phyloP scores from a whole-genome alignment of 2,888 invertebrate species.

The Scaptomyza caliginosa region DNA sequence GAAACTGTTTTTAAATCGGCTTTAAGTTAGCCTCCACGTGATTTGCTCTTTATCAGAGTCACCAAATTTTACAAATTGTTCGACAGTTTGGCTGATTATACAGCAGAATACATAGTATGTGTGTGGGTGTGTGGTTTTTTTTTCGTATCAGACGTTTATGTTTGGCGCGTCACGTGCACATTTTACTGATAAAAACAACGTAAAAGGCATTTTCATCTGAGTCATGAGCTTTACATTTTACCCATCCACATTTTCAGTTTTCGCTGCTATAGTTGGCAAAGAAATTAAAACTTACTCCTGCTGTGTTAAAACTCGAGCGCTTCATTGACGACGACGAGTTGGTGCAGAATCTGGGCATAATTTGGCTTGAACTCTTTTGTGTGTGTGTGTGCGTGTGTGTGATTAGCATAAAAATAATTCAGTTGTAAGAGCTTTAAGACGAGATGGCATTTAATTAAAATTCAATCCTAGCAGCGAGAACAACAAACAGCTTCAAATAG shows the following conservation, averaged over 20 bases:
- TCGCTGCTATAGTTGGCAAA: constrained; percentile 3
- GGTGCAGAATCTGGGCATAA: not conserved
- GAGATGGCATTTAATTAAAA: constrained; percentile 47
- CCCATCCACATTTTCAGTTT: not conserved
- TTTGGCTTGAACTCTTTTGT: constrained; percentile 11
- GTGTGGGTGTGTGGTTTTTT: not conserved
- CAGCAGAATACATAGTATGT: constrained; percentile 8
- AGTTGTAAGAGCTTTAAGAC: not conserved
- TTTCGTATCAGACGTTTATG: constrained; percentile 42
- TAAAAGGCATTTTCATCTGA: constrained; percentile 30
- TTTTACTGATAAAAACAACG: constrained; percentile 46
- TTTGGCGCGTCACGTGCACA: constrained; percentile 43
- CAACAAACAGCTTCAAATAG: constrained; percentile 5
- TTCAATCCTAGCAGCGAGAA: constrained; percentile 40
- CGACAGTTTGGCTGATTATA: constrained; percentile 42
- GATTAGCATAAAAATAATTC: constrained; percentile 43
- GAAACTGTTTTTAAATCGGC: too few relatives aligned
- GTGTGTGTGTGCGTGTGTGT: constrained; percentile 3
- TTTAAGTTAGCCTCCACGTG: not conserved
- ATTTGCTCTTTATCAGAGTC: constrained; percentile 33
- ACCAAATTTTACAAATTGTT: constrained; percentile 57
- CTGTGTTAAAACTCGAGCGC: constrained; percentile 19
- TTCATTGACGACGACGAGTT: not conserved
- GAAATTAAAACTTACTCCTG: constrained; percentile 49
- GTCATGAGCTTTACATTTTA: constrained; percentile 11